Evolutionary conservation across 2,113 vertebrate genomes (phyloP).

Genomic region (Lynx canadensis): DNA sequence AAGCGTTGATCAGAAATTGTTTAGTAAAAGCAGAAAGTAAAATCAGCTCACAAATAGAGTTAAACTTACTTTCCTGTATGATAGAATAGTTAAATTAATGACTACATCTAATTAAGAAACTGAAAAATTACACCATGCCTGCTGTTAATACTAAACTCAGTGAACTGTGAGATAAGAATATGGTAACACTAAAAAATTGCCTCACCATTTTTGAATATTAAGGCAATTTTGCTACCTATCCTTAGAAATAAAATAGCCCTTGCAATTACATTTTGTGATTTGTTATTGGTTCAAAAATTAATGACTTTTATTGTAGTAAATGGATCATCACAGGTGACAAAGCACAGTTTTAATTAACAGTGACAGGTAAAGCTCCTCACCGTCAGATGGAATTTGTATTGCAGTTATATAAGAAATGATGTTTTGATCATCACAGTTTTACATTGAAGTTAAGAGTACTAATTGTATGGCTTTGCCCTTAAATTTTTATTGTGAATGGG

Average conservation of each 20-base stretch:
- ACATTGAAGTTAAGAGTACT: conserved; percentile 46
- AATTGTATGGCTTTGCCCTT: neutral
- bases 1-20: conserved; percentile 10
- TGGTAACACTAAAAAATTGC: conserved; percentile 80
- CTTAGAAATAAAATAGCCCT: conserved; percentile 90
- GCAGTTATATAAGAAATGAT: conserved; percentile 84
- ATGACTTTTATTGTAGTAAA: conserved; percentile 90
- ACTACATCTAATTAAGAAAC: conserved; percentile 87
- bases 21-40: conserved; percentile 66
- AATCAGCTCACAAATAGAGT: conserved; percentile 53
- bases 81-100: conserved; percentile 87
- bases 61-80: conserved; percentile 69
- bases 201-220: conserved; percentile 82
- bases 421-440: conserved; percentile 78
- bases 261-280: conserved; percentile 90
- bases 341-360: conserved; percentile 92
- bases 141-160: conserved; percentile 85
- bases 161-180: conserved; percentile 84
- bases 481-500: neutral
- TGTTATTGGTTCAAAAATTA: conserved; percentile 90
- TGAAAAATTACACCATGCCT: conserved; percentile 84
- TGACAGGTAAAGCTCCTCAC: conserved; percentile 88
- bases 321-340: conserved; percentile 92
- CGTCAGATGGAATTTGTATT: conserved; percentile 85
- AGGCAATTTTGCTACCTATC: conserved; percentile 80